Evolutionary conservation across 2,888 invertebrate genomes (phyloP).

Genomic region (Drosophila quasianomalipes): DNA sequence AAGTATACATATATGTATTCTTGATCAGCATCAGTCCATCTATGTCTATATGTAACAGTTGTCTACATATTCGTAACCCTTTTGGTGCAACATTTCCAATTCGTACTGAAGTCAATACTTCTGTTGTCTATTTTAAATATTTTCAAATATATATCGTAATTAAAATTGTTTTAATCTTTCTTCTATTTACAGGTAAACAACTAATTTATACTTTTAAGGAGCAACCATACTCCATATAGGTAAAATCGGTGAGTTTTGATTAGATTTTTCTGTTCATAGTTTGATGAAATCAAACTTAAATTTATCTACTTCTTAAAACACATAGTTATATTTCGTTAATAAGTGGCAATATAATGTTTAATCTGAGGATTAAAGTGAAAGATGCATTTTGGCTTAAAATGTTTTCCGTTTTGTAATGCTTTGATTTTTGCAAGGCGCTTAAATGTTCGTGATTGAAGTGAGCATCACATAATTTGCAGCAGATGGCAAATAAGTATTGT

Average conservation of each 20-base stretch:
- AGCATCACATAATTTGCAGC: not conserved
- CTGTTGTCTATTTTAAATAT: not conserved
- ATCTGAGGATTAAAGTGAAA: no score
- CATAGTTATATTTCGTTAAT: not conserved
- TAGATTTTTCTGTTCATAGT: not conserved
- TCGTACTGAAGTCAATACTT: not conserved
- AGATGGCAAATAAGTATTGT: constrained; percentile 3
- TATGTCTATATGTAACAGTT: not conserved
- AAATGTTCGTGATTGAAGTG: not conserved
- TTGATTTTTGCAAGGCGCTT: not conserved
- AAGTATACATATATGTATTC: not conserved
- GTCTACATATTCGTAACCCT: not conserved
- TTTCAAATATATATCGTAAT: not conserved
- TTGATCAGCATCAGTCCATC: not conserved
- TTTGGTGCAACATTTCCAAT: not conserved
- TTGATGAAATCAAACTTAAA: no score
- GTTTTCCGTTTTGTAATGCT: not conserved
- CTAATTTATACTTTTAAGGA: not conserved
- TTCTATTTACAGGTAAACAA: constrained; percentile 40
- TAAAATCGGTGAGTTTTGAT: constrained; percentile 15
- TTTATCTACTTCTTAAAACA: not conserved
- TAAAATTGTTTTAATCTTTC: not conserved
- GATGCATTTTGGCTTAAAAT: not conserved
- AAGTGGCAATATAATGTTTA: not conserved
- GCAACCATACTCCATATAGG: not conserved